Evolutionary conservation across 2,113 vertebrate genomes (phyloP), one percentile per base, ranked within the genome.

Genomic region (Ailurus styani): DNA sequence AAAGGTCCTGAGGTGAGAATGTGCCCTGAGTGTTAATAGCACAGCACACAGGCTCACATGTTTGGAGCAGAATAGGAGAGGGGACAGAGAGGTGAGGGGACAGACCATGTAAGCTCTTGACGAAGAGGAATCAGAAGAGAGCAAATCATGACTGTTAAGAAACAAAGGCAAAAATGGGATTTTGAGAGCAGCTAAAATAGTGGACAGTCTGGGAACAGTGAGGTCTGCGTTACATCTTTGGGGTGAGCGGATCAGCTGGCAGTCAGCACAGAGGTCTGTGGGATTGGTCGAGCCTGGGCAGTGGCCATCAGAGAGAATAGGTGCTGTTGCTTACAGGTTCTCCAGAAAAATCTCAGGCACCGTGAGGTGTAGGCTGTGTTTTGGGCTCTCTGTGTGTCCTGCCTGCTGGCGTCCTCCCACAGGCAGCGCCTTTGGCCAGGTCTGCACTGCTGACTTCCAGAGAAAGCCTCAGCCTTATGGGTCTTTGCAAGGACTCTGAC

Each of bases 121-220:
- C 27, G 10, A 10, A 27, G 20, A 62, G 64, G 18, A 14, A 34
- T 52, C 93, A 75, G 86, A 73, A 62, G 34, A 60, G 13, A 47
- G n/a, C 31, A 42, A 83, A 42, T 29, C 34, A 45, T 73, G 64
- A 54, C 21, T 68, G 37, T 73, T 50, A 54, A 73, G 29, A 42
- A 95, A 42, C 77, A 52, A 89, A 73, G n/a, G 72, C 37, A 55
- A 68, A 78, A 55, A 52, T 10, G 20, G 86, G 66, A 62, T 90
- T 83, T 64, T 0, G 7, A 68, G 57, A 66, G 11, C 3, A 1
- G 2, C 1, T 57, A 10, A 77, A 60, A 7, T 6, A 77, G 68
- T 15, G 42, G 37, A 14, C 37, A 23, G 60, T 78, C 60, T 40
- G 50, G n/a, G 52, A 60, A 52, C 31, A 31, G 70, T 5, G 31